phyloP scores from a whole-genome alignment of 2,888 invertebrate species.

The Endomychus coccineus region DNA sequence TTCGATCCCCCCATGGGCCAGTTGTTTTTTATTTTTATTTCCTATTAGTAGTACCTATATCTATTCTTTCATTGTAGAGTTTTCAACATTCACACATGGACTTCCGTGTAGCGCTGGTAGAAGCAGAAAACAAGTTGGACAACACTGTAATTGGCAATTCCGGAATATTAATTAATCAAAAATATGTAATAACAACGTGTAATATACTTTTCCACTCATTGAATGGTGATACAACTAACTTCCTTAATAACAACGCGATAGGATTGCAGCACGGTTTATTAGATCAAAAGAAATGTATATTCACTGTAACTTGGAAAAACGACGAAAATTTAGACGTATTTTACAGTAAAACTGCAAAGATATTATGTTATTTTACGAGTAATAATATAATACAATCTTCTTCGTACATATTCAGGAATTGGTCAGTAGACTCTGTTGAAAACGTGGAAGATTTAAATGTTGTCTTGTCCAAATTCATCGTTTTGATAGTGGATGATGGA shows the following conservation, averaged over 20 bases:
- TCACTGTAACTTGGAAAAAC: constrained; percentile 4
- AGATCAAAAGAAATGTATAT: not conserved
- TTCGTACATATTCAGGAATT: constrained; percentile 4
- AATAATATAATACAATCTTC: constrained; percentile 4
- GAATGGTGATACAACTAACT: not conserved
- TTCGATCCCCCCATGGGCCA: constrained; percentile 69
- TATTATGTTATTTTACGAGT: not conserved
- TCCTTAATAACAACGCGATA: not conserved
- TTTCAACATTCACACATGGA: constrained; percentile 12
- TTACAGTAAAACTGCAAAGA: not conserved
- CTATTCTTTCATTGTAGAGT: too few relatives aligned
- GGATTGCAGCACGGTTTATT: not conserved
- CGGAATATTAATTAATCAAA: constrained; percentile 4
- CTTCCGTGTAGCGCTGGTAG: constrained; percentile 4
- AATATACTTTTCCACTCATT: constrained; percentile 1
- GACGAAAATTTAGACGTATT: not conserved
- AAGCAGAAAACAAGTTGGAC: not conserved
- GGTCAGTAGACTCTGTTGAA: constrained; percentile 7
- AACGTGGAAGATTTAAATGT: not conserved
- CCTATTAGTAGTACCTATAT: too few relatives aligned
- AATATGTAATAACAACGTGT: constrained; percentile 3
- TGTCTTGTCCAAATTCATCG: constrained; percentile 3
- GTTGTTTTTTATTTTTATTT: constrained; percentile 33
- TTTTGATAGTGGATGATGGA: constrained; percentile 5
- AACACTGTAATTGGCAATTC: constrained; percentile 4